phyloP scores from a whole-genome alignment of 1,140 invertebrate species.

The Zophobas atratus region DNA sequence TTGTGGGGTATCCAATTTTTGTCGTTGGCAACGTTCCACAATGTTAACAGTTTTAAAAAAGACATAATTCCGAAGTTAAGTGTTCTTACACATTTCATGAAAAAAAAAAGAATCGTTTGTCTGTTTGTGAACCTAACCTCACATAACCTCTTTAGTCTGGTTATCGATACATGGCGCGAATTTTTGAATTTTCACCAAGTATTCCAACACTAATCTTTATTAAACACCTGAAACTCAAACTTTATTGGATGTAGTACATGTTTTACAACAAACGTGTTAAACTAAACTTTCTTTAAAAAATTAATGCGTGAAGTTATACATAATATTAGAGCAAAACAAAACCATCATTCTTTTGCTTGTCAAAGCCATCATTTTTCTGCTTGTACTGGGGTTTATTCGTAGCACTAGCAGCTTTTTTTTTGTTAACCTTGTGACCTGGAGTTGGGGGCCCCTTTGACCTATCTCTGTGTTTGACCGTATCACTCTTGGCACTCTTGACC shows the following conservation, averaged over 20 bases:
- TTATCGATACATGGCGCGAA: too few relatives aligned
- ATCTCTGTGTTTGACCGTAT: constrained; percentile 18
- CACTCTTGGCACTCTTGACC: background rate
- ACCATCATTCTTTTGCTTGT: background rate
- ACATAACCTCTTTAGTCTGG: background rate
- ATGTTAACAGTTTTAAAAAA: too few relatives aligned
- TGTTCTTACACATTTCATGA: background rate
- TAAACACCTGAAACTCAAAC: too few relatives aligned
- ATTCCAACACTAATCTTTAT: too few relatives aligned
- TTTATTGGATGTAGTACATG: too few relatives aligned
- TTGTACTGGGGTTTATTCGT: background rate
- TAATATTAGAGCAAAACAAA: background rate
- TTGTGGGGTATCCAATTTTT: background rate
- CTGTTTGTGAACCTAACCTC: background rate
- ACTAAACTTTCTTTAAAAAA: too few relatives aligned
- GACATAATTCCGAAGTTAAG: background rate
- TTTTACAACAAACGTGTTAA: too few relatives aligned
- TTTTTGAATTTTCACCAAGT: too few relatives aligned
- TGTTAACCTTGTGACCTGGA: background rate
- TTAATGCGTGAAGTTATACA: too few relatives aligned
- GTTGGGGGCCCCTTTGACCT: constrained; percentile 28
- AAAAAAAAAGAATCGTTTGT: background rate
- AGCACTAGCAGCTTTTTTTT: background rate
- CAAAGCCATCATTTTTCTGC: background rate
- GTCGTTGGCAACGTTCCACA: too few relatives aligned